Evolutionary conservation across 2,113 vertebrate species (phyloP), one percentile per base, ranked within the genome.

Genomic region (Eretmodus cyanostictus): DNA sequence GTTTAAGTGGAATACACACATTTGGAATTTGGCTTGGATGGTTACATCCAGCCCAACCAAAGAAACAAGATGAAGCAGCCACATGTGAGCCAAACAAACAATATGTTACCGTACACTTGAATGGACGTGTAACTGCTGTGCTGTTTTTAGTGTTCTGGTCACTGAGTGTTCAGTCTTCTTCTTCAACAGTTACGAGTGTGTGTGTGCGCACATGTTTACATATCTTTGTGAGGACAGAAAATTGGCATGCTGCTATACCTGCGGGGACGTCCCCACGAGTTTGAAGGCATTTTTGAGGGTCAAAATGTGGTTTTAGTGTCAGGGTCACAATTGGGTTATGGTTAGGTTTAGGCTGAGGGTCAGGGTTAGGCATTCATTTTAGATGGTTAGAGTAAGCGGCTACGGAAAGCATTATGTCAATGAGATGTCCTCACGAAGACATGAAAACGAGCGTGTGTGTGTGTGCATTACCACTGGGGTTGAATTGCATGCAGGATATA

Each of bases 401-500:
- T 13, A 38, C 0, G 0, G 61, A 38, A 66, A 36, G 61, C 61
- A 66, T 66, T n/a, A 36, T 66, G 61, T 66, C 61, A 66, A 38
- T 66, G 61, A 66, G 34, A 66, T 66, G 61, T 66, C 61, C 34
- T 66, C 10, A n/a, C 19, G 0, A 66, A 66, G 34, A 66, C 10
- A 66, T 66, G 7, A 66, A 66, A 66, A 66, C 34, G 4, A 22
- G 36, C 2, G 19, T 45, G 83, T 61, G 53, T 24, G 54, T 6
- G 88, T 89, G 87, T 84, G 71, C 89, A 97, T 98, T 96, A 99
- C 98, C 99, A 59, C 98, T 99, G 7, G 98, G 97, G 94, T 98
- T 99, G 86, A 99, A 99, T 89, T 98, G 97, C 98, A 99, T 99
- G 94, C 98, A 99, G 96, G 98, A 99, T 89, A 99, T 98, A 31